Evolutionary conservation across 1,140 invertebrate genomes (phyloP).

Genomic region (Scaptomyza montana): DNA sequence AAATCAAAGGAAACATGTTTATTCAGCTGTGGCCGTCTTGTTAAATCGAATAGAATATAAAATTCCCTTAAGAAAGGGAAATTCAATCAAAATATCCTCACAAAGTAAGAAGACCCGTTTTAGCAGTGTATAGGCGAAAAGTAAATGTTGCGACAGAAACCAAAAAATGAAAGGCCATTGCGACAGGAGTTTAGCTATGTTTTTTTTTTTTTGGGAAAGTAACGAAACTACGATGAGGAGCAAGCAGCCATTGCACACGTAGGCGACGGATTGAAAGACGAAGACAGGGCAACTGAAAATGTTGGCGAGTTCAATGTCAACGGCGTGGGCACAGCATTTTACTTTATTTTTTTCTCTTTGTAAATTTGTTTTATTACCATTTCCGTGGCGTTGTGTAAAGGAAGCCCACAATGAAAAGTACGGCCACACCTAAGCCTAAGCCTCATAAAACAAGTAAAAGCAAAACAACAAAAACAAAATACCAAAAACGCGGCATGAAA

Average conservation of each 20-base stretch:
- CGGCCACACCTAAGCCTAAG: slow-evolving; percentile 73
- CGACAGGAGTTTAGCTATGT: slow-evolving; percentile 47
- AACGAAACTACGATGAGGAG: slow-evolving; percentile 41
- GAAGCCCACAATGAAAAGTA: slow-evolving; percentile 62
- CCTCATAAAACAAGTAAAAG: slow-evolving; percentile 58
- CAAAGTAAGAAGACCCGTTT: slow-evolving; percentile 7
- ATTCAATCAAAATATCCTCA: neutral
- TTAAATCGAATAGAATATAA: neutral
- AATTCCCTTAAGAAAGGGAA: neutral
- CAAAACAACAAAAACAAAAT: slow-evolving; percentile 51
- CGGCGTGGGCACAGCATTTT: slow-evolving; percentile 45
- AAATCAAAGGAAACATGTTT: slow-evolving; percentile 28
- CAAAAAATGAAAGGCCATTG: slow-evolving; percentile 73
- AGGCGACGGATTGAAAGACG: slow-evolving; percentile 5
- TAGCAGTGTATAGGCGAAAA: slow-evolving; percentile 45
- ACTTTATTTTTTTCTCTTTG: slow-evolving; percentile 33
- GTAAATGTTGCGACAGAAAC: slow-evolving; percentile 51
- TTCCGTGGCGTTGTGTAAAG: slow-evolving; percentile 59
- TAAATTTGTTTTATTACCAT: slow-evolving; percentile 45
- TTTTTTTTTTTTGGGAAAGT: slow-evolving; percentile 66
- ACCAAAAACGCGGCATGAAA: slow-evolving; percentile 15
- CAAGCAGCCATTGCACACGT: slow-evolving; percentile 4
- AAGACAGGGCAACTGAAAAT: slow-evolving; percentile 39
- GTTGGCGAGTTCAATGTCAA: slow-evolving; percentile 73
- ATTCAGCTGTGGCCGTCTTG: slow-evolving; percentile 8